These are phyloP conservation scores for Pelobates cultripes DNA, from an alignment of 2,797 vertebrate genomes.

Conservation along the genomic window DNA sequence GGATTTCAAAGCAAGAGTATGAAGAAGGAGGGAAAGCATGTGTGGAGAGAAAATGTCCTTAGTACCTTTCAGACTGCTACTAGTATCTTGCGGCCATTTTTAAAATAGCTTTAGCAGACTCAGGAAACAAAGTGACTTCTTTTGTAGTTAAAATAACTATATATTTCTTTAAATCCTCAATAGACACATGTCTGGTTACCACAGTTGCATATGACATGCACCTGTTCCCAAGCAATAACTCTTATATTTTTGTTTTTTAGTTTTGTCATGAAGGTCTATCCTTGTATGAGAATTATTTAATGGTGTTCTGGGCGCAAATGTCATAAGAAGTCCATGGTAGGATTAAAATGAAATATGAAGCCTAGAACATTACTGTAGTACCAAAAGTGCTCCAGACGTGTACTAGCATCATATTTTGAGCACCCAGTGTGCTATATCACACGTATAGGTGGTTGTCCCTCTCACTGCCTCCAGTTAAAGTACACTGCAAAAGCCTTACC, in stretches of 20 bases:
- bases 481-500: constrained; percentile 6
- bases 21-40: constrained; percentile 98
- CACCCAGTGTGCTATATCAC: too few relatives aligned
- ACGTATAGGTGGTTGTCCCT: not conserved
- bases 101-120: constrained; percentile 82
- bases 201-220: constrained; percentile 1
- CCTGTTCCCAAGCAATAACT: constrained; percentile 47
- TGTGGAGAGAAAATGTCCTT: constrained; percentile 98
- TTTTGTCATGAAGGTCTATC: not conserved
- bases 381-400: too few relatives aligned
- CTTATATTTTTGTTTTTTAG: constrained; percentile 27
- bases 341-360: not conserved
- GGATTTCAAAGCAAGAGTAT: constrained; percentile 98
- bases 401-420: not conserved
- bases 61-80: constrained; percentile 65
- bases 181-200: constrained; percentile 51
- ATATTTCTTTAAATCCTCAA: constrained; percentile 66
- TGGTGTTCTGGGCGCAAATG: too few relatives aligned
- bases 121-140: constrained; percentile 82
- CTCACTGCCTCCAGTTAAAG: not conserved
- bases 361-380: not conserved
- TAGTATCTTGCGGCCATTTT: constrained; percentile 65
- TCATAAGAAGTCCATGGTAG: not conserved
- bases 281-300: not conserved
- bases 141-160: constrained; percentile 73